Base-by-base conservation (phyloP, 2,888 invertebrate genomes). In the Drosophila parthenogenetica region DNA sequence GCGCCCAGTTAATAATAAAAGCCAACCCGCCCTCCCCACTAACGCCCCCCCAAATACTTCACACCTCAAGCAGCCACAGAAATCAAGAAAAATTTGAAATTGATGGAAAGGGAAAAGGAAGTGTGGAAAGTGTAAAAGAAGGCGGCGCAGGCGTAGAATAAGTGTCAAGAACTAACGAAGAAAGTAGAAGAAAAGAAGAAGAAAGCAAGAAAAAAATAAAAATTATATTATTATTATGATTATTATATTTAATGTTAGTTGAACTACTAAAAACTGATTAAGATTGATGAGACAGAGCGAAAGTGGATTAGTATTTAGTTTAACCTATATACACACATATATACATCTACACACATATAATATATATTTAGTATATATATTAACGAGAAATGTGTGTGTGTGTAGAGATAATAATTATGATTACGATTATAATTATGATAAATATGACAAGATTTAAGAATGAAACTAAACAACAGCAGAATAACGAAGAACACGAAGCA, bases 201-300 rank as follows among this genome's bases (percentile, higher is more conserved):
- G 43, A 48, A 48, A 49, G 53, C 48, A 54, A 65, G 53, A 62
- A 67, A 64, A 35, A 29, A 61, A 55, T 48, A 54, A 55, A 39
- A 71, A 55, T 29, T 29, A 29, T 68, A 58, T 61, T 54, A 63
- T 67, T 55, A 67, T 62, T 67, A 57, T 63, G 35, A 74, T 69
- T 68, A 83, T 59, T 87, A 87, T 81, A 87, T 82, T 87, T 83
- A 83, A 83, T 85, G 88, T 82, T 83, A 83, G 82, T 87, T 83
- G 88, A 82, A 81, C 82, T 87, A 82, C 82, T 84, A 84, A 82
- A 81, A 71, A 70, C 55, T 71, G 57, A 68, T 70, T 70, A 77
- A 69, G 65, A 48, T 74, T 60, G 55, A 65, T 57, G 76, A 64
- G 29, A 51, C 48, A 63, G 48, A 57, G 51, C 54, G 43, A 77